A percentile compares a stretch with the other conserved stretches of the same genome.
Evolutionary conservation across 2,113 vertebrate species (phyloP).

Genomic region (Rhinopomastus cyanomelas): DNA sequence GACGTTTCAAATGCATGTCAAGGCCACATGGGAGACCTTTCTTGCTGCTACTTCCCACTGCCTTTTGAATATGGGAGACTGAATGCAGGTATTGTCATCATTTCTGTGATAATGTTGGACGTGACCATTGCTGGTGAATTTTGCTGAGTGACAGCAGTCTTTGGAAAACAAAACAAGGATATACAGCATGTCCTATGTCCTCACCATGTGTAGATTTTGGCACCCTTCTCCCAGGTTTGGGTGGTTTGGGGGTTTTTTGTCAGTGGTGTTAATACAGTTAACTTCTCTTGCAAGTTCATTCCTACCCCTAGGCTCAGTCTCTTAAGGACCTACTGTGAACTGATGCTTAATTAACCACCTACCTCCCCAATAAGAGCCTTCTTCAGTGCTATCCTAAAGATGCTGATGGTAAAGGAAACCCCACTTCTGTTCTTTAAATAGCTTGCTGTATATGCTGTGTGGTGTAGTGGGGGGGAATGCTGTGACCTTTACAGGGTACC

Average conservation of each 20-base stretch:
- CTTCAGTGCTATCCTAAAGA: background rate
- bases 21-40: background rate
- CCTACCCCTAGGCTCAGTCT: conserved; percentile 35
- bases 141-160: background rate
- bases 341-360: conserved; percentile 64
- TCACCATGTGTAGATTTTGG: background rate
- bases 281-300: conserved; percentile 23
- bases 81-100: background rate
- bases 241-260: too few relatives aligned
- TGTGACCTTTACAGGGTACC: background rate
- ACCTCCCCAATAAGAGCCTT: background rate
- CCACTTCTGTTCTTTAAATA: background rate
- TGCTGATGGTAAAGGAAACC: background rate
- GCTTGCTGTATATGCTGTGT: background rate
- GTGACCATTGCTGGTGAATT: fast-evolving
- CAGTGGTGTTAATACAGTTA: background rate
- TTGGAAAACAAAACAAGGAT: background rate
- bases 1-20: conserved; percentile 17
- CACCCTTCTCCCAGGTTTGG: background rate
- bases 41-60: background rate
- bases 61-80: background rate
- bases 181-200: background rate
- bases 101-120: fast-evolving
- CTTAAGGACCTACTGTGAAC: conserved; percentile 38
- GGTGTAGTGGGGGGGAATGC: too few relatives aligned